Evolutionary conservation across 2,797 vertebrate species (phyloP).

Genomic region (Smutsia temminckii): DNA sequence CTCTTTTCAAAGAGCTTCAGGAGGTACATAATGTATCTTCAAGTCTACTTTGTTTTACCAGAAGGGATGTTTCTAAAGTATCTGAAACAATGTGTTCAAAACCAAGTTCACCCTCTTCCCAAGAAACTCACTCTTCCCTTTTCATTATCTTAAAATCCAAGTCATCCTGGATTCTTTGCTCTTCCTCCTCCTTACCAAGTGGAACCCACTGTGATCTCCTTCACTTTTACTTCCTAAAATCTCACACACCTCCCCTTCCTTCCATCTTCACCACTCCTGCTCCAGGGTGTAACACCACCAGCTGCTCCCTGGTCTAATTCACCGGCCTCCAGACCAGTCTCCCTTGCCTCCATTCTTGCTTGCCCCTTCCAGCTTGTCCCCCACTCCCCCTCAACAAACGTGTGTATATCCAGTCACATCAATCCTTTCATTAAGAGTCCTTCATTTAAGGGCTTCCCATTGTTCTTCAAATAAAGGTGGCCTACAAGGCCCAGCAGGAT

Average conservation of each 20-base stretch:
- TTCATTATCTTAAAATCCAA: not conserved
- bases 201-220: not conserved
- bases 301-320: not conserved
- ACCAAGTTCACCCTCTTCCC: not conserved
- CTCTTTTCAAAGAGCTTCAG: not conserved
- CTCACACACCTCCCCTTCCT: not conserved
- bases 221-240: not conserved
- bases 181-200: not conserved
- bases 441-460: not conserved
- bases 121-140: constrained; percentile 6
- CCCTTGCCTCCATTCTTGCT: not conserved
- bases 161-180: not conserved
- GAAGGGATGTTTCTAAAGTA: not conserved
- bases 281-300: not conserved
- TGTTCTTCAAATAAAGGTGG: not conserved
- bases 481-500: not conserved
- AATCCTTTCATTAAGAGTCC: not conserved
- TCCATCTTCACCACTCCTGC: not conserved
- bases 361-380: not conserved
- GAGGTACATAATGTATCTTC: not conserved
- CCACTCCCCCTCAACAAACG: too few species aligned
- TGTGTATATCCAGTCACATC: not conserved
- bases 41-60: not conserved
- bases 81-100: not conserved
- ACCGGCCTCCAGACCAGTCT: not conserved